These are phyloP conservation scores for Tetragonula clypearis DNA, from an alignment of 1,140 invertebrate genomes.

Conservation along the genomic window DNA sequence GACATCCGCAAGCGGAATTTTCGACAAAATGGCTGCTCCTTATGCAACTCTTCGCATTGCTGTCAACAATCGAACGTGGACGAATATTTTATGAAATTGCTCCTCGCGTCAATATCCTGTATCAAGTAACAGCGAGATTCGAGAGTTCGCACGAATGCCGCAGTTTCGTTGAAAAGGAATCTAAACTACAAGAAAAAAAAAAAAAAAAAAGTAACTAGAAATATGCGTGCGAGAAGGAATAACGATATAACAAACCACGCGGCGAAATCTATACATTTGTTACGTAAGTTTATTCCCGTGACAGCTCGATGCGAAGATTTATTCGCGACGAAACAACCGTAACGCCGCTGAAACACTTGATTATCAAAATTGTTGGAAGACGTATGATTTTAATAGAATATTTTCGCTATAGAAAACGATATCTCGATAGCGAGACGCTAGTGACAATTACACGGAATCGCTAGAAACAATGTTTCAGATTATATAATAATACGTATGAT, in stretches of 20 bases:
- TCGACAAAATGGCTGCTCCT: constrained; percentile 76
- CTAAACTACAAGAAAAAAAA: not conserved
- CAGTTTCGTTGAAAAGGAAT: too few relatives aligned
- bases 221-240: not conserved
- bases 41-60: constrained; percentile 67
- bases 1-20: constrained; percentile 45
- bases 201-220: not conserved
- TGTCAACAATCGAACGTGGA: not conserved
- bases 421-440: not conserved
- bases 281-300: constrained; percentile 22
- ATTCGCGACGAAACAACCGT: not conserved
- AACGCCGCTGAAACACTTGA: not conserved
- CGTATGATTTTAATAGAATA: not conserved
- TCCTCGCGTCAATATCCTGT: not conserved
- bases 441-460: not conserved
- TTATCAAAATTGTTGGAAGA: not conserved
- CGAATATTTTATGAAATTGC: not conserved
- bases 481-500: constrained; percentile 29
- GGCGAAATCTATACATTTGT: not conserved
- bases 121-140: not conserved
- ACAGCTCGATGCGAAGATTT: not conserved
- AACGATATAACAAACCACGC: not conserved
- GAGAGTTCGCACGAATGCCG: not conserved
- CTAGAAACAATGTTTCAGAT: constrained; percentile 21
- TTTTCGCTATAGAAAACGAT: not conserved